Evolutionary conservation across 2,797 vertebrate genomes (phyloP), one percentile per base, ranked within the genome.

Genomic region (Molossus molossus): DNA sequence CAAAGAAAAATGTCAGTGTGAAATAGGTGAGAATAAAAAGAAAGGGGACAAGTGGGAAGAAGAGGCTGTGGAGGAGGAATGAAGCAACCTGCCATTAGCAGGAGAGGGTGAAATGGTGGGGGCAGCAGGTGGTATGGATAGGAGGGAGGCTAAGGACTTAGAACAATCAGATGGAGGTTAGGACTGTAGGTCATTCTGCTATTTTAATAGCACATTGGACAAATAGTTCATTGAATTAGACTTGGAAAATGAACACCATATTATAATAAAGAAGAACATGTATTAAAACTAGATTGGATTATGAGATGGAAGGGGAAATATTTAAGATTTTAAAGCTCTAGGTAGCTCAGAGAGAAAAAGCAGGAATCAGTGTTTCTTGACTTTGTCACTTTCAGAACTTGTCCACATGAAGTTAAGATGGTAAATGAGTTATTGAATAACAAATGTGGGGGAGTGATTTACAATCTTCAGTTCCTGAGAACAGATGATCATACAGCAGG

Each of bases 11-110:
- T 79, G 40, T 50, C 92, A 95, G 96, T 95, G 77, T 97, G 97
- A 97, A 97, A 97, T 94, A 98, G 91, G 95, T 97, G 96, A 98
- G 65, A 98, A 98, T 84, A 97, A 97, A 95, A 97, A 97, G 95
- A 98, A 97, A 83, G 48, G 79, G 87, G 5, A 98, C 89, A 97
- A 88, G 94, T 97, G 97, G 76, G 89, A 53, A 97, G 97, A 92
- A 96, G 91, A 97, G 95, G 93, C 96, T 96, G 94, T 96, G 81
- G 50, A 60, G 90, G 87, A 96, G 83, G 96, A 95, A 93, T 96
- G 94, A 97, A 97, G 58, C 60, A 97, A 73, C 70, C 72, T 96
- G 67, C 91, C 95, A 97, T 29, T 75, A 88, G 87, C 73, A 96
- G 93, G 57, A 90, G 40, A 92, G 88, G 91, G 96, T 86, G 69